Evolutionary conservation across 2,797 vertebrate species (phyloP), one percentile per base, ranked within the genome.

Genomic region (Artibeus lituratus): DNA sequence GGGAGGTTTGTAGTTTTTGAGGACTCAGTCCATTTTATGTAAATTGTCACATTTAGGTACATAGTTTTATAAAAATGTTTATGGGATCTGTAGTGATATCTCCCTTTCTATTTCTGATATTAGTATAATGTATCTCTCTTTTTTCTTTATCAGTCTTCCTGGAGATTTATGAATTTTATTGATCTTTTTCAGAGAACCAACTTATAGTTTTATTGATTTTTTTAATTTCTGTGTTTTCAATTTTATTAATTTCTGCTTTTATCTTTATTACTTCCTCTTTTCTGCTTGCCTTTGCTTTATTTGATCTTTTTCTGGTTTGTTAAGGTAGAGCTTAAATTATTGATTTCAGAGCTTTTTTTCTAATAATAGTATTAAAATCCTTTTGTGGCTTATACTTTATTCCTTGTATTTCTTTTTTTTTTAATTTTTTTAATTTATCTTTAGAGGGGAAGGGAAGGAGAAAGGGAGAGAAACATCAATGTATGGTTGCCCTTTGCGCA

Each of bases 331-430:
- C 44, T 91, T 87, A 26, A 35, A 78, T 85, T 35, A 69, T 80
- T 94, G 42, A 88, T 57, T 95, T 84, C 7, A 88, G 21, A 80
- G 1, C 16, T 91, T 88, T 89, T 80, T 72, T 76, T 82, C 32
- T 90, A 84, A 85, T 78, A 72, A 5, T 81, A 82, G 32, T 29
- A 86, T 76, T 92, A 90, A 90, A 86, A 59, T 87, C 65, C 21
- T 92, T 72, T 86, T 81, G 44, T 87, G 76, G n/a, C 37, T 77
- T 42, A n/a, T 86, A 53, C 22, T 72, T 62, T 29, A 22, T 57
- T 53, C 76, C 29, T 70, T 51, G 21, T 49, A 59, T 81, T 85
- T 67, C 72, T 39, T 74, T 80, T n/a, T n/a, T n/a, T n/a, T n/a
- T n/a, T n/a, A n/a, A 42, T 42, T 42, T 42, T 42, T 4, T 42